These are phyloP conservation scores for Callimorpha dominula DNA, from an alignment of 2,888 invertebrate genomes.

Conservation along the genomic window DNA sequence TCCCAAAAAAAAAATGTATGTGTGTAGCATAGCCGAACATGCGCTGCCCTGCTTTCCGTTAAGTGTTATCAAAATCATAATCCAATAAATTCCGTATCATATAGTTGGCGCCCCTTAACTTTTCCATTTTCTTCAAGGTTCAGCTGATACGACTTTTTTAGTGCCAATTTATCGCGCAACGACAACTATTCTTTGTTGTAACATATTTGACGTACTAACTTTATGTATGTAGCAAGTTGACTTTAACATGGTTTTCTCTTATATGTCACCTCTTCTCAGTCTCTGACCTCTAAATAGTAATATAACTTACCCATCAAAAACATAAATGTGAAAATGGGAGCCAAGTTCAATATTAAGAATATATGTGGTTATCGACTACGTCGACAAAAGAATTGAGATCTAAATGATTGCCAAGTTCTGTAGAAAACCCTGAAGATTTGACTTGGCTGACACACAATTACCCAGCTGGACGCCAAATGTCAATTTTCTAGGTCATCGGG, in stretches of 20 bases:
- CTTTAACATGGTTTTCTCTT: neutral
- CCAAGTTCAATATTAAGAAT: too few relatives aligned
- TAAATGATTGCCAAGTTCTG: too few relatives aligned
- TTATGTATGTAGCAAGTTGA: neutral
- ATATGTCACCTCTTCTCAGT: neutral
- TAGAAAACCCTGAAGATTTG: too few relatives aligned
- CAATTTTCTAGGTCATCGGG: too few relatives aligned
- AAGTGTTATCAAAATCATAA: neutral
- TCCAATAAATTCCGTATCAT: neutral
- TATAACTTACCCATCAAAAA: too few relatives aligned
- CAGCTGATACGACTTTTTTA: neutral
- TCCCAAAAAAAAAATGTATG: too few relatives aligned
- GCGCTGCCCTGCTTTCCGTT: neutral
- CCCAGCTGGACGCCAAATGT: too few relatives aligned
- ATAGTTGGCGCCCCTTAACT: neutral
- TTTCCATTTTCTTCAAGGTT: neutral
- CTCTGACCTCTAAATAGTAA: neutral
- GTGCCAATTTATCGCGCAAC: neutral
- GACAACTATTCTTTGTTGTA: neutral
- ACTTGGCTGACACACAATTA: too few relatives aligned
- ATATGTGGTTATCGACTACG: too few relatives aligned
- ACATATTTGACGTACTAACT: neutral
- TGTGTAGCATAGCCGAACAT: neutral
- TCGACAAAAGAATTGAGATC: too few relatives aligned
- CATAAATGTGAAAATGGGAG: too few relatives aligned